Conservation (phyloP, 37 sponge, comb jelly and placozoan species). For the Halichondria panicea region DNA sequence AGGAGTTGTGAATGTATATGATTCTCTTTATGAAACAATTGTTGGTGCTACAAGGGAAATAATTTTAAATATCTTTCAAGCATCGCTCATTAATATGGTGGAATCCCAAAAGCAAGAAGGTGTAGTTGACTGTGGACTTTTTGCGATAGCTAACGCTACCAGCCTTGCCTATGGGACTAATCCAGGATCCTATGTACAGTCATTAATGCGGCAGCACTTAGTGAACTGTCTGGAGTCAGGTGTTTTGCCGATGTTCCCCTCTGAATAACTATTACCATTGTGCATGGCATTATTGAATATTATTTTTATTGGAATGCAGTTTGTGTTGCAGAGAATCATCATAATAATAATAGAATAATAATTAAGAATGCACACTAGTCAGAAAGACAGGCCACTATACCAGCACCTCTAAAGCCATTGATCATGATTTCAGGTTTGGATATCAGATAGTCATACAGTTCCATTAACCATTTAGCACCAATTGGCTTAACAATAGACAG, state of each 20-base stretch:
- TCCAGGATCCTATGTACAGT: constrained; percentile 7
- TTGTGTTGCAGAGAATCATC: not conserved
- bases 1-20: constrained; percentile 42
- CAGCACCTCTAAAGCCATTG: constrained; percentile 67
- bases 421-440: constrained; percentile 29
- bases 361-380: not conserved
- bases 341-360: constrained; percentile 7
- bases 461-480: constrained; percentile 58
- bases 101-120: constrained; percentile 38
- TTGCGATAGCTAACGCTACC: constrained; percentile 54
- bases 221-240: constrained; percentile 19
- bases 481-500: constrained; percentile 47
- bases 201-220: constrained; percentile 39
- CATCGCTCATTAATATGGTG: not conserved
- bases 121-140: constrained; percentile 46
- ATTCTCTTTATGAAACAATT: constrained; percentile 24
- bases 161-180: constrained; percentile 29
- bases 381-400: constrained; percentile 14
- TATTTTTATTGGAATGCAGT: not conserved
- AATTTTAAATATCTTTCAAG: constrained; percentile 17
- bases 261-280: not conserved
- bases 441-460: constrained; percentile 50
- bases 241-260: not conserved
- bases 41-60: constrained; percentile 11
- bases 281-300: not conserved